Conservation (phyloP, 1,140 invertebrate species). For the Heliconius eleuchia region DNA sequence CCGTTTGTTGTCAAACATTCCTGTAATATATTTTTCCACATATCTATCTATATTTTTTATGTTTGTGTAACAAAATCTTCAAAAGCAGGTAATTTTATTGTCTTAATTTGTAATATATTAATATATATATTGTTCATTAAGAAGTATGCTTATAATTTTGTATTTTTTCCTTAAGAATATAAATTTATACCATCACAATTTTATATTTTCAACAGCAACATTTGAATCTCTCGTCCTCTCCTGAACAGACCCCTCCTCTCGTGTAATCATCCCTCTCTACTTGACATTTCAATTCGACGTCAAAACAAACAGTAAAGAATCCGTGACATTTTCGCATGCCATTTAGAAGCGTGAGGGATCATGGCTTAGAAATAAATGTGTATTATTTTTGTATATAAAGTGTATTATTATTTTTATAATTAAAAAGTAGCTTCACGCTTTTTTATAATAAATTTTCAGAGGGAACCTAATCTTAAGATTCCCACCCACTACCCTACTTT, state of each 20-base stretch:
- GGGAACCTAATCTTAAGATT: too few relatives aligned
- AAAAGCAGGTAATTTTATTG: too few relatives aligned
- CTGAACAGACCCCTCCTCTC: conserved; percentile 10
- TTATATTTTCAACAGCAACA: neutral
- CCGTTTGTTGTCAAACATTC: too few relatives aligned
- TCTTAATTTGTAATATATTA: too few relatives aligned
- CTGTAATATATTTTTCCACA: too few relatives aligned
- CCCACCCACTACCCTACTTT: too few relatives aligned
- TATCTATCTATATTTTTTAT: too few relatives aligned
- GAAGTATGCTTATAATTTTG: too few relatives aligned
- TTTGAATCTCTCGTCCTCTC: neutral
- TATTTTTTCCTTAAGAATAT: too few relatives aligned
- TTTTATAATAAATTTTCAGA: too few relatives aligned
- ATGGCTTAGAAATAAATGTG: neutral
- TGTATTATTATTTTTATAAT: neutral
- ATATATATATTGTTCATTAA: too few relatives aligned
- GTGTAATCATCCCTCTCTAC: conserved; percentile 24
- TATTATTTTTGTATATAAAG: neutral
- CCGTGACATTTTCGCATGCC: conserved; percentile 41
- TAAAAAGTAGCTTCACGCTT: neutral
- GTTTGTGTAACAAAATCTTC: too few relatives aligned
- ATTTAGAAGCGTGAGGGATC: conserved; percentile 28
- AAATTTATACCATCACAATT: neutral
- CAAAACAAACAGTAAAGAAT: conserved; percentile 42
- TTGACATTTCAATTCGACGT: conserved; percentile 49